These are phyloP conservation scores for Theristicus caerulescens DNA, from an alignment of 2,113 vertebrate species.

Conservation along the genomic window DNA sequence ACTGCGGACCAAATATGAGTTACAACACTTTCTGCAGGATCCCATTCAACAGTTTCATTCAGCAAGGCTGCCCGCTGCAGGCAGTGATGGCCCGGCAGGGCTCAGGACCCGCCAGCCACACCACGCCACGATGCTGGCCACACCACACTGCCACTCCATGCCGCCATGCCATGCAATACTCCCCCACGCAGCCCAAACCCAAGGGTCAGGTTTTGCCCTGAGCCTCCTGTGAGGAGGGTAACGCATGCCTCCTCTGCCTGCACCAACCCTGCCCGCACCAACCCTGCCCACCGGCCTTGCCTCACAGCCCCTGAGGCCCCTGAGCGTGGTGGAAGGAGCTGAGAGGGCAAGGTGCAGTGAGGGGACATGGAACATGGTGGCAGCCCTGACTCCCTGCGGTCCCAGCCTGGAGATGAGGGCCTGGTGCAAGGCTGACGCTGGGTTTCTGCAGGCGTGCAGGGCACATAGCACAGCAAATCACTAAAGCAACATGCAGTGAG, in stretches of 20 bases:
- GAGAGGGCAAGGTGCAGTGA: background rate
- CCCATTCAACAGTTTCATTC: background rate
- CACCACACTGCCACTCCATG: background rate
- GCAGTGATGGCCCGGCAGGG: rapidly evolving
- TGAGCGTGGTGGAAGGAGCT: background rate
- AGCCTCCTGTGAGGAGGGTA: no score
- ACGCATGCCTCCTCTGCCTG: rapidly evolving
- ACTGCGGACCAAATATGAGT: background rate
- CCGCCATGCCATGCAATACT: background rate
- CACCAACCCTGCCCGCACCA: background rate
- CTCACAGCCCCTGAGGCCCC: background rate
- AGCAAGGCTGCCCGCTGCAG: background rate
- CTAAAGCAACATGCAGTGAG: background rate
- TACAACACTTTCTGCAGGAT: background rate
- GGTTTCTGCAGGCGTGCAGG: background rate
- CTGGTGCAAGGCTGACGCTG: rapidly evolving
- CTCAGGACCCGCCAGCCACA: background rate
- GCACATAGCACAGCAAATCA: background rate
- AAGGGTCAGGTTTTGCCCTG: background rate
- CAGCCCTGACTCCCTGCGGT: rapidly evolving
- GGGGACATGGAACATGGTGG: background rate
- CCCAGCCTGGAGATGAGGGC: background rate
- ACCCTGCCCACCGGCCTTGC: rapidly evolving
- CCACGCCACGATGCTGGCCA: rapidly evolving
- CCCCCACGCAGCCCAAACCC: background rate